These are phyloP conservation scores for Karalla daura DNA, from an alignment of 2,797 vertebrate species.

Conservation along the genomic window DNA sequence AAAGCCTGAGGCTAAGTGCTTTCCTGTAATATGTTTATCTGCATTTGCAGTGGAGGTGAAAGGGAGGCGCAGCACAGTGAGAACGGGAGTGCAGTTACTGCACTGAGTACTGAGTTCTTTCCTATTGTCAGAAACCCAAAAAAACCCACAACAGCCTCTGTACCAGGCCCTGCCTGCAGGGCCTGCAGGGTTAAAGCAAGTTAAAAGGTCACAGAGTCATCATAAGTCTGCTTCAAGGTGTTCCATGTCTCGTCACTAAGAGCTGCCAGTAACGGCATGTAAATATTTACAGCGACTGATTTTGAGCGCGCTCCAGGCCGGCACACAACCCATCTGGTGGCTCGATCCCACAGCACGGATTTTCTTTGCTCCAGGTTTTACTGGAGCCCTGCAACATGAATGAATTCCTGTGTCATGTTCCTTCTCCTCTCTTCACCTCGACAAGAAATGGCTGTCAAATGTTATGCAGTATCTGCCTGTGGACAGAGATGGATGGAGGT, in stretches of 20 bases:
- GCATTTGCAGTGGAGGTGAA: constrained; percentile 6
- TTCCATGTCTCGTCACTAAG: constrained; percentile 47
- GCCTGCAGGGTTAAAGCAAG: constrained; percentile 5
- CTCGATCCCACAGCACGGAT: not conserved
- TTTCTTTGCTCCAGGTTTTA: not conserved
- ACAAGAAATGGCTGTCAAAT: not conserved
- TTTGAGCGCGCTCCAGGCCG: constrained; percentile 2
- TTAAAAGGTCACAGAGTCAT: constrained; percentile 51
- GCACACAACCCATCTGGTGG: constrained; percentile 11
- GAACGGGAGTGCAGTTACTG: not conserved
- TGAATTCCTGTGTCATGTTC: not conserved
- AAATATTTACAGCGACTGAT: constrained; percentile 73
- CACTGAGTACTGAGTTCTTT: constrained; percentile 10
- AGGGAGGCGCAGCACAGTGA: not conserved
- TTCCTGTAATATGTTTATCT: constrained; percentile 18
- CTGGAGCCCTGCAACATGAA: not conserved
- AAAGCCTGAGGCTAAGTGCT: not conserved
- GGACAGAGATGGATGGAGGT: constrained; percentile 24
- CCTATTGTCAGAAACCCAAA: not conserved
- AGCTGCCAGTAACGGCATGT: constrained; percentile 49
- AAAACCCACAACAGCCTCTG: not conserved
- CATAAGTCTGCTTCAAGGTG: constrained; percentile 31
- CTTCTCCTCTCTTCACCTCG: not conserved
- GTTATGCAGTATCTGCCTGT: constrained; percentile 8
- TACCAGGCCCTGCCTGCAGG: constrained; percentile 35